These are phyloP conservation scores for Dorcus hopei DNA, from an alignment of 2,888 invertebrate species.

Conservation along the genomic window DNA sequence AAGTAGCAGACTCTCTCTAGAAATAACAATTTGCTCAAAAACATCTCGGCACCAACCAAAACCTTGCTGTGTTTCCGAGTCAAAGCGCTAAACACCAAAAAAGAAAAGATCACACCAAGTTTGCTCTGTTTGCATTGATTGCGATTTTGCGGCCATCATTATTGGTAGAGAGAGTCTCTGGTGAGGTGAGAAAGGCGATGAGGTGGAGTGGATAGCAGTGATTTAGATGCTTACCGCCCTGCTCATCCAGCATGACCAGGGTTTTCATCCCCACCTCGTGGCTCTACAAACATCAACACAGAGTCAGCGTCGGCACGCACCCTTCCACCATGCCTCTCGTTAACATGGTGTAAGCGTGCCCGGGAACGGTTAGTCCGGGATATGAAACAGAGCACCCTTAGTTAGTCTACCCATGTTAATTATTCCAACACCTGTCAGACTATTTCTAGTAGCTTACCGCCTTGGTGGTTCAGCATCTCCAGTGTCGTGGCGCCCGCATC, in stretches of 20 bases:
- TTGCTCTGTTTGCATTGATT: slow-evolving; percentile 15
- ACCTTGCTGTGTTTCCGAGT: slow-evolving; percentile 20
- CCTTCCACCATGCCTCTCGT: slow-evolving; percentile 14
- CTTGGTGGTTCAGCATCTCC: slow-evolving; percentile 88
- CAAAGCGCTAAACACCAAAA: slow-evolving; percentile 21
- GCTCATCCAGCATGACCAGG: slow-evolving; percentile 99
- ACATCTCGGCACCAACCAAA: slow-evolving; percentile 16
- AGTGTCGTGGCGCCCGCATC: slow-evolving; percentile 88
- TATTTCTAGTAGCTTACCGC: slow-evolving; percentile 68
- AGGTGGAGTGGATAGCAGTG: slow-evolving; percentile 16
- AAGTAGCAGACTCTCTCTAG: slow-evolving; percentile 20
- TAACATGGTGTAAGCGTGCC: slow-evolving; percentile 15
- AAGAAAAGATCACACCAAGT: slow-evolving; percentile 12
- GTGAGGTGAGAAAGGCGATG: slow-evolving; percentile 18
- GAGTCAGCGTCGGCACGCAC: slow-evolving; percentile 20
- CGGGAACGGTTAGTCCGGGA: slow-evolving; percentile 15
- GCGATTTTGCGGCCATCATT: not conserved
- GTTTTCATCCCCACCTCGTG: slow-evolving; percentile 99
- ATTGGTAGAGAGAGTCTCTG: slow-evolving; percentile 18
- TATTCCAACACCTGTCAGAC: slow-evolving; percentile 18
- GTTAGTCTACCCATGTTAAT: slow-evolving; percentile 16
- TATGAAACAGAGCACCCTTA: slow-evolving; percentile 21
- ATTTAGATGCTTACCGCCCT: slow-evolving; percentile 92
- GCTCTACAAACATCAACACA: slow-evolving; percentile 79
- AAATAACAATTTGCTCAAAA: slow-evolving; percentile 19